phyloP scores from a whole-genome alignment of 2,888 invertebrate genomes.

The Cremastobaeus sp. region DNA sequence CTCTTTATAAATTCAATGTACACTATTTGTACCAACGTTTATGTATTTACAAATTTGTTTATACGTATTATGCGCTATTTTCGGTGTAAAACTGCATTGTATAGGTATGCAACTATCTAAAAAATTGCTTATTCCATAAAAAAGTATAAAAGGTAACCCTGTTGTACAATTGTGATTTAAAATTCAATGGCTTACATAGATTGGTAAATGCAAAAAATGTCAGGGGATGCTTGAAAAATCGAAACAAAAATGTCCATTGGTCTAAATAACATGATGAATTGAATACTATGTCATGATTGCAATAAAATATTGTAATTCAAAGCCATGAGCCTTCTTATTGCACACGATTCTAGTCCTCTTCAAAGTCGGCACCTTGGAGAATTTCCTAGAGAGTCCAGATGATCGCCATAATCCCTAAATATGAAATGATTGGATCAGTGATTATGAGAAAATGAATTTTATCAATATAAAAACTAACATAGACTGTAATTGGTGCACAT shows the following conservation, averaged over 20 bases:
- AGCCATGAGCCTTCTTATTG: conserved; percentile 19
- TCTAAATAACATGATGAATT: no score
- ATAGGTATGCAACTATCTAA: neutral
- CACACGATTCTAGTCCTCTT: conserved; percentile 58
- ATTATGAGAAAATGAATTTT: conserved; percentile 22
- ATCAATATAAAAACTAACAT: conserved; percentile 16
- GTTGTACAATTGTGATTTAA: no score
- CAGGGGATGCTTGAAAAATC: no score
- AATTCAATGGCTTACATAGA: no score
- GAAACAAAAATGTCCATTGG: no score
- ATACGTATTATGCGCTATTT: no score
- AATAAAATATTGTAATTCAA: conserved; percentile 12
- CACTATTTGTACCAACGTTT: conserved; percentile 12
- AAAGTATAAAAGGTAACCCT: conserved; percentile 29
- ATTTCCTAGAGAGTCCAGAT: conserved; percentile 59
- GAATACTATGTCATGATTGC: conserved; percentile 26
- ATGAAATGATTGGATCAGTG: conserved; percentile 59
- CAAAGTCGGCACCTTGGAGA: conserved; percentile 73
- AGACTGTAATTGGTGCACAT: no score
- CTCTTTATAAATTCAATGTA: conserved; percentile 22
- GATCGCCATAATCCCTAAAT: conserved; percentile 71
- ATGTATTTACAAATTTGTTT: conserved; percentile 39
- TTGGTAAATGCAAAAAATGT: conserved; percentile 8
- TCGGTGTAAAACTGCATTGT: conserved; percentile 3
- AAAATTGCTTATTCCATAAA: conserved; percentile 5